phyloP scores from a whole-genome alignment of 2,888 invertebrate genomes.

The Caenorhabditis drosophilae region DNA sequence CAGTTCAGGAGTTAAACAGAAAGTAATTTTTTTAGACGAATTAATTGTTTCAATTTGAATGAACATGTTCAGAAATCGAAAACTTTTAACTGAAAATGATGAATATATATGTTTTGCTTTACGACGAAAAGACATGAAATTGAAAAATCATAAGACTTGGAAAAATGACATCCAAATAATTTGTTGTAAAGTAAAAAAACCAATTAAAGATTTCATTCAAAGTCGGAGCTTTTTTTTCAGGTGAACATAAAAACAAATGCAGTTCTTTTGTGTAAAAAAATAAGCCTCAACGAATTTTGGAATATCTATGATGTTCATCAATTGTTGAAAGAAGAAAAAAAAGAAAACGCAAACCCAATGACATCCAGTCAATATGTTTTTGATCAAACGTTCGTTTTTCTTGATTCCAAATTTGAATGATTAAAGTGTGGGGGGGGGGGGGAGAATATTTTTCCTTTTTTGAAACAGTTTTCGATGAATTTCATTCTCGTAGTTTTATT shows the following conservation, averaged over 20 bases:
- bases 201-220: background rate
- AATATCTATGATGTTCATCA: slow-evolving; percentile 32
- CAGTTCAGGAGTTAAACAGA: slow-evolving; percentile 37
- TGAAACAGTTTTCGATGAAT: no score
- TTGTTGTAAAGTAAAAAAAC: slow-evolving; percentile 33
- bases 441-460: no score
- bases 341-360: slow-evolving; percentile 16
- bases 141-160: slow-evolving; percentile 19
- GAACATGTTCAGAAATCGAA: slow-evolving; percentile 21
- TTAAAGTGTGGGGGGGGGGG: no score
- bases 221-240: slow-evolving; percentile 11
- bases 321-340: slow-evolving; percentile 15
- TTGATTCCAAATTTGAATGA: no score
- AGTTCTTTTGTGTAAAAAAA: slow-evolving; percentile 15
- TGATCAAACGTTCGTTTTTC: slow-evolving; percentile 37
- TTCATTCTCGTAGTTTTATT: no score
- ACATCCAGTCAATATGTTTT: slow-evolving; percentile 39
- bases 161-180: slow-evolving; percentile 24
- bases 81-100: slow-evolving; percentile 24
- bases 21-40: slow-evolving; percentile 23
- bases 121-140: slow-evolving; percentile 8
- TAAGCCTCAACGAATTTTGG: slow-evolving; percentile 33
- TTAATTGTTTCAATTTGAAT: background rate
- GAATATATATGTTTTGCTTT: slow-evolving; percentile 38
- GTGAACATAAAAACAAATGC: slow-evolving; percentile 14